phyloP scores from a whole-genome alignment of 2,888 invertebrate species.

The Pegoplata infirma region DNA sequence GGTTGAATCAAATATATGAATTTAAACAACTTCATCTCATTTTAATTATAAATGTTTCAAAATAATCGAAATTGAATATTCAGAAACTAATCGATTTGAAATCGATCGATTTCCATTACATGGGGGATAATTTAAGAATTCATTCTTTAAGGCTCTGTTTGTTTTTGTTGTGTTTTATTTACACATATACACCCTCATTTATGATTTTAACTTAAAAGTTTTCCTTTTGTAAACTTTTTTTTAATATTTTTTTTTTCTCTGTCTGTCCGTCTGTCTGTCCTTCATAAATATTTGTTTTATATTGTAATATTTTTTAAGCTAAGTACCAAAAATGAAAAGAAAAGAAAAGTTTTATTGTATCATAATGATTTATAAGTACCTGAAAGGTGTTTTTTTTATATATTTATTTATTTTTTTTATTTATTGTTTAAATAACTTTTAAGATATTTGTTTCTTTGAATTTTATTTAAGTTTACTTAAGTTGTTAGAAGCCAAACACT shows the following conservation, averaged over 20 bases:
- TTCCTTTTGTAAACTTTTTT: too few species aligned
- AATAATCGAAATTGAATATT: too few species aligned
- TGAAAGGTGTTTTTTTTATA: slow-evolving; percentile 65
- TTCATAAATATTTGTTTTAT: background rate
- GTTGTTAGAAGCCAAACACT: slow-evolving; percentile 9
- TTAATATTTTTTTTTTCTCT: too few species aligned
- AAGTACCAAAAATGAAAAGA: slow-evolving; percentile 19
- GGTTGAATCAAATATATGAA: background rate
- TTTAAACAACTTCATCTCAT: too few species aligned
- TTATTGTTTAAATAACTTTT: slow-evolving; percentile 51
- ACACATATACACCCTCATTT: too few species aligned
- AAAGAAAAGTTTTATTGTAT: slow-evolving; percentile 38
- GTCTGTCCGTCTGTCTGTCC: slow-evolving; percentile 11
- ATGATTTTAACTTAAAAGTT: background rate
- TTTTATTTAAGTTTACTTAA: slow-evolving; percentile 32
- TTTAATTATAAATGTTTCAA: too few species aligned
- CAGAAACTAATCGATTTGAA: too few species aligned
- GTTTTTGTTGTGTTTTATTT: background rate
- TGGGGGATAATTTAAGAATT: too few species aligned
- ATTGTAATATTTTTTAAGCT: slow-evolving; percentile 22
- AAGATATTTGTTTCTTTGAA: slow-evolving; percentile 27
- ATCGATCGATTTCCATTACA: too few species aligned
- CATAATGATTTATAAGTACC: slow-evolving; percentile 64
- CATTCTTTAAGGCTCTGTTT: background rate
- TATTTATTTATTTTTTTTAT: slow-evolving; percentile 22